A percentile compares a stretch with the other conserved stretches of the same genome.
Conservation (phyloP, 2,113 vertebrate genomes). For the Amia ocellicauda region DNA sequence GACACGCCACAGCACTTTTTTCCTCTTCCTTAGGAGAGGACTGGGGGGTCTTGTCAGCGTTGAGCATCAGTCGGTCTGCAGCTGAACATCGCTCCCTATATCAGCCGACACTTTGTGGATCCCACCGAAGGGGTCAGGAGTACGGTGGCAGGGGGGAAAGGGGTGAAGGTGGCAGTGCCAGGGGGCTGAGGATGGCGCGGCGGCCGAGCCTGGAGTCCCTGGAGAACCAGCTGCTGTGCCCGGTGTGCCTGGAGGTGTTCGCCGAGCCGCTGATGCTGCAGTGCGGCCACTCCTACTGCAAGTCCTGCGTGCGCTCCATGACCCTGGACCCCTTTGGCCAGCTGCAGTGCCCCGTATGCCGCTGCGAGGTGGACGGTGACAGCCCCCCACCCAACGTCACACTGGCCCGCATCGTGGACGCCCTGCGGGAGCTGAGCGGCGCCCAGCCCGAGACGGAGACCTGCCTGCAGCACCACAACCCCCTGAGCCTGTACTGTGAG, state of each 20-base stretch:
- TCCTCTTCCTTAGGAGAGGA: too few species aligned
- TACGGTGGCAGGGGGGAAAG: too few species aligned
- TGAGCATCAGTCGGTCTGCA: too few species aligned
- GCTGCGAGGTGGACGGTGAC: conserved; percentile 57
- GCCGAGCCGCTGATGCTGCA: conserved; percentile 74
- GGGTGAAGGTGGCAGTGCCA: too few species aligned
- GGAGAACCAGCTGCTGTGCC: conserved; percentile 73
- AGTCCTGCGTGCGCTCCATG: conserved; percentile 62
- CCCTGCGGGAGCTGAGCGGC: conserved; percentile 44
- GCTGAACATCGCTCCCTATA: too few species aligned
- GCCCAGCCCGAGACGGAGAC: conserved; percentile 40
- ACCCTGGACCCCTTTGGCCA: conserved; percentile 46
- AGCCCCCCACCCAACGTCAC: conserved; percentile 65
- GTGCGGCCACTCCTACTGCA: conserved; percentile 76
- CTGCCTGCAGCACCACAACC: conserved; percentile 67
- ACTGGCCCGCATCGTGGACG: conserved; percentile 65
- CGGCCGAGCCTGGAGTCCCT: conserved; percentile 54
- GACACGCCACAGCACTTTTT: too few species aligned
- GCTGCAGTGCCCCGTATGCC: conserved; percentile 71
- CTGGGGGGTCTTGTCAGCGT: too few species aligned
- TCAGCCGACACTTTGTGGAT: too few species aligned
- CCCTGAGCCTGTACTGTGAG: conserved; percentile 81
- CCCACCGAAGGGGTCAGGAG: too few species aligned
- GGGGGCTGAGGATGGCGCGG: conserved; percentile 54
- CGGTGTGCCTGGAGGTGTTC: conserved; percentile 76